Conservation (phyloP, 2,113 vertebrate species). For the Procavia capensis region DNA sequence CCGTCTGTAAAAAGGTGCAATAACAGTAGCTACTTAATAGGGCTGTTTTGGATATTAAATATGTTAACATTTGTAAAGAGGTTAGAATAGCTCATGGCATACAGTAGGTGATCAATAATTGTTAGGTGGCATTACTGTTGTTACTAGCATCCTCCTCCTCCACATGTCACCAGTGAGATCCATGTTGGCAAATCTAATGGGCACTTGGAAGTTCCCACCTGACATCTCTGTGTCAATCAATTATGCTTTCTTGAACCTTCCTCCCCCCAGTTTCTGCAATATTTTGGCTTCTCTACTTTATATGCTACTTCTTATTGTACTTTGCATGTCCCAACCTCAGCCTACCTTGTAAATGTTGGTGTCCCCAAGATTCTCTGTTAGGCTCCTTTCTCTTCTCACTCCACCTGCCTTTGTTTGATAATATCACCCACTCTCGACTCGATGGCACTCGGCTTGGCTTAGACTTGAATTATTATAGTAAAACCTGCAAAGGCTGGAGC, state of each 20-base stretch:
- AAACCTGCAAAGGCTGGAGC: too few species aligned
- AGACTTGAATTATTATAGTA: not conserved
- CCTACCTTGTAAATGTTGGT: not conserved
- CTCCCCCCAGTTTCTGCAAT: not conserved
- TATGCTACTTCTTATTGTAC: not conserved
- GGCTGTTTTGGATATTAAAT: not conserved
- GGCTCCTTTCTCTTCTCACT: not conserved
- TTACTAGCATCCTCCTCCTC: not conserved
- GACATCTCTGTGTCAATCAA: not conserved
- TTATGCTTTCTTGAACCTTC: not conserved
- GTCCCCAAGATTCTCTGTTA: not conserved
- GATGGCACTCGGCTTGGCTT: too few species aligned
- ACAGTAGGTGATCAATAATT: not conserved
- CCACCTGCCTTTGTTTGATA: not conserved
- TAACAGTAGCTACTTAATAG: not conserved
- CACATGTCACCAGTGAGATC: not conserved
- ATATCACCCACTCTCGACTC: not conserved
- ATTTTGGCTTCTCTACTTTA: not conserved
- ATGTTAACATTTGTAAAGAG: not conserved
- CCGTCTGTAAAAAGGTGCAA: not conserved
- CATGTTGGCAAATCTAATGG: not conserved
- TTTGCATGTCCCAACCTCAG: not conserved
- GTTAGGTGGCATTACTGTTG: not conserved
- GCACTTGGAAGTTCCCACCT: not conserved
- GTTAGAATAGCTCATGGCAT: not conserved